Evolutionary conservation across 2,797 vertebrate genomes (phyloP), one percentile per base, ranked within the genome.

Genomic region (Typhlichthys subterraneus): DNA sequence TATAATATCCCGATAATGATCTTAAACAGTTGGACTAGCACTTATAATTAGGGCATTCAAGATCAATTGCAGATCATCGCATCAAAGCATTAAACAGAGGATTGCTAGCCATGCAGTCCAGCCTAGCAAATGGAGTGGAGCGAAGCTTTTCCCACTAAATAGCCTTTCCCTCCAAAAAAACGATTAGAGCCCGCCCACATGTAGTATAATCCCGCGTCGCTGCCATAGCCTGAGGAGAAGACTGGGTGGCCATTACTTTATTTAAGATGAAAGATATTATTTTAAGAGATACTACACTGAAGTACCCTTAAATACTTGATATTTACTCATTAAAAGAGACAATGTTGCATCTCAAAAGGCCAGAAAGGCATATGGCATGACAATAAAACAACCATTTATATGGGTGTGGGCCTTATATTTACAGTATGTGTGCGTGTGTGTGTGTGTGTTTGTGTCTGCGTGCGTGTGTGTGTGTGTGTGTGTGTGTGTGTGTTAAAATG

Each of bases 1-100:
- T 67, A 72, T 77, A 38, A 23, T 23, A 73, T 79, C 69, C 71
- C 48, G 84, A 87, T 88, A 87, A 86, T 65, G 75, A 90, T 88
- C 86, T 85, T 88, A 85, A 87, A 79, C 84, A 77, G 73, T 72
- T 70, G 77, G 85, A 90, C 81, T 72, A 78, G 84, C 84, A 83
- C 88, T 89, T 90, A 87, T 79, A 76, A 87, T 80, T 57, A 70
- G 70, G 73, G 67, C 47, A 63, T 76, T 85, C 61, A 76, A 60
- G 71, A 69, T 74, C 64, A 38, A 42, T 12, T 9, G 54, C 9
- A 70, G 74, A 62, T 70, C 65, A 23, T 72, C 63, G 79, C 79
- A 85, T 89, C 84, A 87, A 81, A 87, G 82, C 72, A 52, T 65
- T 74, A 65, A 78, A 72, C 53, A 65, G 71, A 69, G 52, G 67